Evolutionary conservation across 2,113 vertebrate species (phyloP).

Genomic region (Heliornis fulica): DNA sequence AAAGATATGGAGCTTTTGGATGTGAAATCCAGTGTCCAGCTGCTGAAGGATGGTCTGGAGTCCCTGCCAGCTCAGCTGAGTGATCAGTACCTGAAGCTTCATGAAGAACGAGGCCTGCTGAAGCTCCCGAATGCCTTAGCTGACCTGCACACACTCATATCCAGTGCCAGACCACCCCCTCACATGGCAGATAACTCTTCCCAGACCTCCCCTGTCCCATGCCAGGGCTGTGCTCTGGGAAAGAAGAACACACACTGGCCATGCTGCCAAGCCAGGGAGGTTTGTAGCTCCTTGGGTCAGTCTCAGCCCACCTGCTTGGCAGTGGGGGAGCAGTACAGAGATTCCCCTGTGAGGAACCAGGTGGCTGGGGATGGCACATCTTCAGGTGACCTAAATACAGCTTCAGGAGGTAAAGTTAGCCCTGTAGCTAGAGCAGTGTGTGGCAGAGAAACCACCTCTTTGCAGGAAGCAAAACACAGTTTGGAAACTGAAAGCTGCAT

Average conservation of each 20-base stretch:
- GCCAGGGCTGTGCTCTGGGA: background rate
- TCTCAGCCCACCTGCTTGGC: background rate
- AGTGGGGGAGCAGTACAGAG: background rate
- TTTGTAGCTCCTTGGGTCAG: background rate
- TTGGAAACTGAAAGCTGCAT: background rate
- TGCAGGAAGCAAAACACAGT: background rate
- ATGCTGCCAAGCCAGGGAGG: background rate
- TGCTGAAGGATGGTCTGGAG: constrained; percentile 63
- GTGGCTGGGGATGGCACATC: background rate
- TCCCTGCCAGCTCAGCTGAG: constrained; percentile 65
- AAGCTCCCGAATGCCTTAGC: constrained; percentile 32
- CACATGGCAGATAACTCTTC: constrained; percentile 43
- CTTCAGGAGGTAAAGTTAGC: background rate
- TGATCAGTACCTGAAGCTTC: constrained; percentile 57
- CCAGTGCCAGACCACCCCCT: background rate
- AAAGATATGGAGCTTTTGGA: constrained; percentile 70
- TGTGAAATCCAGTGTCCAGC: constrained; percentile 67
- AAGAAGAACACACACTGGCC: background rate
- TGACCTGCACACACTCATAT: constrained; percentile 42
- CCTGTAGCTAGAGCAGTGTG: background rate
- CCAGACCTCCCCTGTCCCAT: constrained; percentile 71
- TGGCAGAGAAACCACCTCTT: background rate
- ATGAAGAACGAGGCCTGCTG: constrained; percentile 56
- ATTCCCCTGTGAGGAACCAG: background rate
- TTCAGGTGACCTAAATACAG: background rate